Conservation (phyloP, 2,888 invertebrate genomes). For the Caenorhabditis doughertyi region DNA sequence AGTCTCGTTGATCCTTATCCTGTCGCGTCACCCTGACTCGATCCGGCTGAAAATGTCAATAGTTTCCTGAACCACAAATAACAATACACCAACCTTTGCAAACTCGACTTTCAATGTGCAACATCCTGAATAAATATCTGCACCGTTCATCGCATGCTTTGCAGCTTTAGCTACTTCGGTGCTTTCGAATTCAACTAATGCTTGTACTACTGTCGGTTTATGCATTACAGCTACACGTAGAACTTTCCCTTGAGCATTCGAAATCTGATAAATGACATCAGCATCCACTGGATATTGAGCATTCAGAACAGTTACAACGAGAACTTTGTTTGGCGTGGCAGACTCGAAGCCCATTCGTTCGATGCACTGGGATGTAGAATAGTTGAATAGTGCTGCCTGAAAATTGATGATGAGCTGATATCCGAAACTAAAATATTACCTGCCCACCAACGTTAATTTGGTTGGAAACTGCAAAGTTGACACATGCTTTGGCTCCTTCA, state of each 20-base stretch:
- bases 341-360: conserved; percentile 80
- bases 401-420: background rate
- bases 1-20: conserved; percentile 81
- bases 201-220: conserved; percentile 72
- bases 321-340: conserved; percentile 94
- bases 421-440: conserved; percentile 9
- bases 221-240: conserved; percentile 92
- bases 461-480: conserved; percentile 74
- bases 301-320: conserved; percentile 97
- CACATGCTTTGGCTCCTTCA: conserved; percentile 80
- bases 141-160: conserved; percentile 95
- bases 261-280: conserved; percentile 94
- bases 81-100: conserved; percentile 97
- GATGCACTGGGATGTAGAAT: conserved; percentile 79
- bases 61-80: background rate
- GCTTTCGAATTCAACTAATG: conserved; percentile 88
- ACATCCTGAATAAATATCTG: conserved; percentile 99
- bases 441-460: conserved; percentile 84
- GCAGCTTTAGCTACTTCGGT: conserved; percentile 94
- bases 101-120: conserved; percentile 99
- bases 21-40: conserved; percentile 78
- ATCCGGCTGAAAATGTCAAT: conserved; percentile 74
- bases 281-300: conserved; percentile 99
- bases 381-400: conserved; percentile 84
- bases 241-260: conserved; percentile 94